A percentile compares a stretch with the other conserved stretches of the same genome.
Evolutionary conservation across 2,797 vertebrate species (phyloP).

Genomic region (Muscicapa comitata): DNA sequence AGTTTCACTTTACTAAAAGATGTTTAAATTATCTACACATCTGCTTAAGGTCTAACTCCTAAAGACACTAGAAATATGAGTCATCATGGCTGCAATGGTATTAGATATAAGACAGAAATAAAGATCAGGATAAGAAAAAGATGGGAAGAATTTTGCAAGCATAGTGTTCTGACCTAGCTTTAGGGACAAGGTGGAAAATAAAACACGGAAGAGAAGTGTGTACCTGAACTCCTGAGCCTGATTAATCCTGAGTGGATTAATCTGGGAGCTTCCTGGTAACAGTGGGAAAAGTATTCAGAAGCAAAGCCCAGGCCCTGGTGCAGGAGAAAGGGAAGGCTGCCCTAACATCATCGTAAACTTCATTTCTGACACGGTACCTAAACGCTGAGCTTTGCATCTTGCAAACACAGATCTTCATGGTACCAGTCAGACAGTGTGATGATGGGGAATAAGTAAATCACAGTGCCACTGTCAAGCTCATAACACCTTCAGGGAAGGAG

Average conservation of each 20-base stretch:
- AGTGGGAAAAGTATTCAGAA: not conserved
- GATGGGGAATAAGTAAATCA: not conserved
- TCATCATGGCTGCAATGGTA: not conserved
- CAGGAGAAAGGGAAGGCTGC: not conserved
- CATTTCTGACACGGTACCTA: not conserved
- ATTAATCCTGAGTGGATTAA: not conserved
- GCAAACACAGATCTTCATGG: not conserved
- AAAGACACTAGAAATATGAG: not conserved
- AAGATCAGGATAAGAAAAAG: not conserved
- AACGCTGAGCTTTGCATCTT: not conserved
- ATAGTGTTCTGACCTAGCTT: accelerated
- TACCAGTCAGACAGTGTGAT: not conserved
- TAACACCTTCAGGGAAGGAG: not conserved
- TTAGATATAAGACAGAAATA: not conserved
- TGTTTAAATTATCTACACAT: not conserved
- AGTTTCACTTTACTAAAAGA: not conserved
- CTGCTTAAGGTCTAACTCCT: not conserved
- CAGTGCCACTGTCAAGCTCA: not conserved
- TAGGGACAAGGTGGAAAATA: not conserved
- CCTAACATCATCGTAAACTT: not conserved
- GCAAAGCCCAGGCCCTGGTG: not conserved
- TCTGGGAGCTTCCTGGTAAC: not conserved
- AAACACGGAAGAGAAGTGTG: not conserved
- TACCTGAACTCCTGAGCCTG: not conserved
- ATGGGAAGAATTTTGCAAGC: not conserved